A percentile compares a stretch with the other conserved stretches of the same genome.
Evolutionary conservation across 2,113 vertebrate genomes (phyloP).

Genomic region (Neolamprologus cancellatus): DNA sequence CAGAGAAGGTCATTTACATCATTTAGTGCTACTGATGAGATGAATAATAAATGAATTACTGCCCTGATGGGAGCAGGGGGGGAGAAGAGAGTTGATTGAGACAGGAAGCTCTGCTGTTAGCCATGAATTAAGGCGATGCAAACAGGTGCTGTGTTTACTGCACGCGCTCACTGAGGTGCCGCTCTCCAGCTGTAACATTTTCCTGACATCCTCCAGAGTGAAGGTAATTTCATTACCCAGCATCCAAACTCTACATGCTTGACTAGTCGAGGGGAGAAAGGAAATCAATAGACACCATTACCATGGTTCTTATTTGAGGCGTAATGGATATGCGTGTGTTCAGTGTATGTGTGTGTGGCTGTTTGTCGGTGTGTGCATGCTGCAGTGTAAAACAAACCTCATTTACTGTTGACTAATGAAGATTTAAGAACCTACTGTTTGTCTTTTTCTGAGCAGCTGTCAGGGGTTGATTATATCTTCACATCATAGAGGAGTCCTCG

Average conservation of each 20-base stretch:
- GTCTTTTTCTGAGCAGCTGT: slow-evolving; percentile 54
- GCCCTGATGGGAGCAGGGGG: background rate
- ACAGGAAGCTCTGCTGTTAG: slow-evolving; percentile 8
- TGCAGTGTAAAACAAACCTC: slow-evolving; percentile 53
- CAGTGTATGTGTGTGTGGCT: background rate
- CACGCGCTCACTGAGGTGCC: background rate
- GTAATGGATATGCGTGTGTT: slow-evolving; percentile 37
- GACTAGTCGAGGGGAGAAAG: slow-evolving; percentile 27
- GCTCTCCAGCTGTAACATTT: slow-evolving; percentile 35
- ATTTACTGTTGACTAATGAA: slow-evolving; percentile 66
- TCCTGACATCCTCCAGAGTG: slow-evolving; percentile 44
- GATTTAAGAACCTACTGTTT: slow-evolving; percentile 59
- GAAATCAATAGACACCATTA: slow-evolving; percentile 67
- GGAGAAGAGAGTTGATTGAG: slow-evolving; percentile 19
- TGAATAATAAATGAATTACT: slow-evolving; percentile 63
- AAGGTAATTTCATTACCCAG: slow-evolving; percentile 56
- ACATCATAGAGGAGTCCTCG: slow-evolving; percentile 23
- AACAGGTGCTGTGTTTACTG: slow-evolving; percentile 51
- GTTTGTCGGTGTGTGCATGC: slow-evolving; percentile 1
- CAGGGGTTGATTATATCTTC: slow-evolving; percentile 51
- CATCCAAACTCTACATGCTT: slow-evolving; percentile 58
- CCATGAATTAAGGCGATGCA: slow-evolving; percentile 4
- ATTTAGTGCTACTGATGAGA: slow-evolving; percentile 57
- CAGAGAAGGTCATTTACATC: slow-evolving; percentile 61
- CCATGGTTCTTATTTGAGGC: slow-evolving; percentile 41